Conservation (phyloP, 2,888 invertebrate genomes). For the Mayetiola destructor region DNA sequence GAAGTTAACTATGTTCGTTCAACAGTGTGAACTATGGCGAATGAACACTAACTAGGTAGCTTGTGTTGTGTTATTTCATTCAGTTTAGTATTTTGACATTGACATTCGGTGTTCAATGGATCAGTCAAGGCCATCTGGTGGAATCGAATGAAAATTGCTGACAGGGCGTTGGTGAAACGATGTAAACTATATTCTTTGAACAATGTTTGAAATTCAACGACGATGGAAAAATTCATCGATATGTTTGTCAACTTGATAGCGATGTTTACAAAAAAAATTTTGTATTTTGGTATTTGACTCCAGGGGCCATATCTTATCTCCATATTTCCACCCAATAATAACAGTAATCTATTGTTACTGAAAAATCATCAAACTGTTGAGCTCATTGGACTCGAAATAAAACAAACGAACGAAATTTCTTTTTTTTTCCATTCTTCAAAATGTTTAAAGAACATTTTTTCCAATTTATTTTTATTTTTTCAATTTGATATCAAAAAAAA, state of each 20-base stretch:
- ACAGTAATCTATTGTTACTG: background rate
- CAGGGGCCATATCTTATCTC: background rate
- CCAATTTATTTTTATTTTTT: background rate
- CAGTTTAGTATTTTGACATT: background rate
- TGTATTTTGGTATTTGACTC: background rate
- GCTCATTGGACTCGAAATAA: background rate
- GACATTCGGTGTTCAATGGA: background rate
- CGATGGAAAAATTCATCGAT: too few relatives aligned
- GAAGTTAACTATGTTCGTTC: background rate
- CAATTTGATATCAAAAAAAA: constrained; percentile 5
- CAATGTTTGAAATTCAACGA: too few relatives aligned
- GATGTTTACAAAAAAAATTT: background rate
- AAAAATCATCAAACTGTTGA: background rate
- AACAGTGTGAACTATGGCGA: background rate
- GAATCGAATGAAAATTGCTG: background rate
- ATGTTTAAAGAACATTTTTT: background rate
- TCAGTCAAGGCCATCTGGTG: background rate
- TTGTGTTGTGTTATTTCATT: background rate
- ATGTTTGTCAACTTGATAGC: too few relatives aligned
- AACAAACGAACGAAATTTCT: background rate
- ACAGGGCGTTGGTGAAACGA: too few relatives aligned
- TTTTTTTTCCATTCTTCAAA: background rate
- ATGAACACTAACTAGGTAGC: background rate
- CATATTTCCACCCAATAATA: background rate
- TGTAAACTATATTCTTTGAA: too few relatives aligned